Percentiles rank a stretch among this genome's conserved stretches.
phyloP scores from a whole-genome alignment of 2,113 vertebrate species.

The Paralichthys olivaceus region DNA sequence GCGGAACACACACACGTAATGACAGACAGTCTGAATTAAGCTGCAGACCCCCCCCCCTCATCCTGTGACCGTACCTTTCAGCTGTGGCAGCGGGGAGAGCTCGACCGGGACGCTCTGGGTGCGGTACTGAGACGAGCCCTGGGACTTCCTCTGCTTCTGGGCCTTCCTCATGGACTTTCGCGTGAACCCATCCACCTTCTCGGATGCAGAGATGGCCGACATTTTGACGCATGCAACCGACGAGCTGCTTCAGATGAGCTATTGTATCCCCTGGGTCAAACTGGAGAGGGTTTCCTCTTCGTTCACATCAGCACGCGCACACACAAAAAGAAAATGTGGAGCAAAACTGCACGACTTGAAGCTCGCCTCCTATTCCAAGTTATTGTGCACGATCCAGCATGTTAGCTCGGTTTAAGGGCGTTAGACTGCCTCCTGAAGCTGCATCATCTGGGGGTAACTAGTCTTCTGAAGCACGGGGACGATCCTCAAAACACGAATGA shows the following conservation, averaged over 20 bases:
- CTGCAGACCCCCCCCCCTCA: conserved; percentile 47
- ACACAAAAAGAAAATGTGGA: conserved; percentile 1
- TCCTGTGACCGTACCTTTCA: conserved; percentile 87
- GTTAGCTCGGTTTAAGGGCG: conserved; percentile 24
- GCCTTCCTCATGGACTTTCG: conserved; percentile 97
- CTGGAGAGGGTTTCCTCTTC: conserved; percentile 39
- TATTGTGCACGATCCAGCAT: conserved; percentile 69
- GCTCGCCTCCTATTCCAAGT: conserved; percentile 24
- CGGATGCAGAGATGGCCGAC: conserved; percentile 94
- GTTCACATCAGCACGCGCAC: conserved; percentile 44
- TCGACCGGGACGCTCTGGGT: conserved; percentile 87
- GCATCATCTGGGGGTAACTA: conserved; percentile 41
- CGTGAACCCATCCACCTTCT: conserved; percentile 99
- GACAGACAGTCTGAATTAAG: conserved; percentile 47
- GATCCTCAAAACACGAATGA: conserved; percentile 41
- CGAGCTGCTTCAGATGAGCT: conserved; percentile 36
- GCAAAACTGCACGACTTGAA: conserved; percentile 25
- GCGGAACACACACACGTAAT: conserved; percentile 4
- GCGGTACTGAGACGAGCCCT: conserved; percentile 96
- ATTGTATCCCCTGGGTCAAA: conserved; percentile 31
- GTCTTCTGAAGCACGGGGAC: conserved; percentile 2
- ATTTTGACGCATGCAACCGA: conserved; percentile 78
- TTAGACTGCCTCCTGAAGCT: conserved; percentile 42
- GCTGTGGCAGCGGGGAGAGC: conserved; percentile 92
- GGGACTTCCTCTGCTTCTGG: conserved; percentile 92